Conservation (phyloP, 2,113 vertebrate genomes). For the Cnemophilus loriae region DNA sequence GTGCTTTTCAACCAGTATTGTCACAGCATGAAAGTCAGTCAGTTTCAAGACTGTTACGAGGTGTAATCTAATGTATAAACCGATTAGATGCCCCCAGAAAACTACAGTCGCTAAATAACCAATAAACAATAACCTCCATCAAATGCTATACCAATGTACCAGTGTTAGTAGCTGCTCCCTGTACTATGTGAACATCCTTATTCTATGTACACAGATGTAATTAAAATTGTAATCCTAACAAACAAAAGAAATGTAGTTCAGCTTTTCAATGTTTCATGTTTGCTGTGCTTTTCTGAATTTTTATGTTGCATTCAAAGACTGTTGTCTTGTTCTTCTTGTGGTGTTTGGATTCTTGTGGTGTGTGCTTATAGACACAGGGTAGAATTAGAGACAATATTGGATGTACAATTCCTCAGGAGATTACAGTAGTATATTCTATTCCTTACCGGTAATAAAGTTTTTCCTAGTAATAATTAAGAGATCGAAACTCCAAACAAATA, state of each 20-base stretch:
- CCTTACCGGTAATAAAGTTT: constrained; percentile 85
- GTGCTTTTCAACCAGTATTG: constrained; percentile 77
- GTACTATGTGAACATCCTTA: constrained; percentile 95
- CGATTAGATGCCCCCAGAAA: constrained; percentile 78
- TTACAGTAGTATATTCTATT: constrained; percentile 84
- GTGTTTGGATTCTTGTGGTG: constrained; percentile 87
- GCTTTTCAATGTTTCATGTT: constrained; percentile 94
- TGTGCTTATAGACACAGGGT: constrained; percentile 94
- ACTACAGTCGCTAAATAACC: constrained; percentile 82
- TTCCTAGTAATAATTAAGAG: constrained; percentile 88
- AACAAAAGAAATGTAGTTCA: constrained; percentile 86
- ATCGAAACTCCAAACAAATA: constrained; percentile 83
- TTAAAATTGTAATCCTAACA: constrained; percentile 99
- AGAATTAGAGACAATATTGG: constrained; percentile 92
- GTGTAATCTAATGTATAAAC: constrained; percentile 89
- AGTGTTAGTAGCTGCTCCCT: constrained; percentile 92
- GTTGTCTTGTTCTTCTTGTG: constrained; percentile 88
- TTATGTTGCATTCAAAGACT: constrained; percentile 84
- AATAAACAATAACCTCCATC: constrained; percentile 86
- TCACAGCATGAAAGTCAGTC: constrained; percentile 79
- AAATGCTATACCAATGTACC: constrained; percentile 89
- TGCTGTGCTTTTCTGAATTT: constrained; percentile 86
- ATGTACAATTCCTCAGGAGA: constrained; percentile 91
- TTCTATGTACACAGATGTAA: constrained; percentile 98
- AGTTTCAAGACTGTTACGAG: constrained; percentile 82